Base-by-base conservation (phyloP, 1,140 invertebrate species). In the Carposina sasakii region DNA sequence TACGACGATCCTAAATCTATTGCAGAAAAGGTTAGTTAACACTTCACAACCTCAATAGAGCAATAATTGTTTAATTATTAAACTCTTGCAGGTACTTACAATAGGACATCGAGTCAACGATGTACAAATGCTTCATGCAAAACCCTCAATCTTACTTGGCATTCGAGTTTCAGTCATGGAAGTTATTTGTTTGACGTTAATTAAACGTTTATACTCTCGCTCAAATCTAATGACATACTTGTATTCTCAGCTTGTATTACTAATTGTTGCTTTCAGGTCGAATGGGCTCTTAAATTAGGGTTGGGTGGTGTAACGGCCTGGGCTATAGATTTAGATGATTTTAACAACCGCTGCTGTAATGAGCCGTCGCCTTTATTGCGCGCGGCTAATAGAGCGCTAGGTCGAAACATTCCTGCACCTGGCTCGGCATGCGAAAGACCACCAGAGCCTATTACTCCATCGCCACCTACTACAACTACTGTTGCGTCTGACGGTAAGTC, bases 281-380 rank as follows among this genome's bases (percentile, higher is more conserved):
- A 90, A 48, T 96, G 91, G 86, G 90, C 94, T 1, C 73, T 88
- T 15, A 81, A 86, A 1, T 88, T 90, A 64, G 90, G 91, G 6
- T 91, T 91, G 49, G 94, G 92, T 1, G 95, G 95, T 6, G 90
- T 91, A 1, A 92, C 94, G 51, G 91, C 95, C 1, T 98, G 95
- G 95, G 96, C 96, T 0, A 87, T 98, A 0, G 96, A 98, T 68
- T 76, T 98, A 49, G 96, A 98, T 61, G 96, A 98, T 67, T 96
- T 95, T 61, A 89, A 87, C 30, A 96, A 96, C 75, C 81, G 87
- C 0, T 96, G 94, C 70, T 96, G 94, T 60, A 76, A 76, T 2
- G 93, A 94, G 63, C 78, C 92, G 0, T 95, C 90, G 55, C 94
- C 94, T 0, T 67, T 96, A 3, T 76, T 96, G 9, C 87, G 89